A percentile compares a stretch with the other conserved stretches of the same genome.
These are phyloP conservation scores for Drosophila maculinotata DNA, from an alignment of 2,888 invertebrate species.

Conservation along the genomic window DNA sequence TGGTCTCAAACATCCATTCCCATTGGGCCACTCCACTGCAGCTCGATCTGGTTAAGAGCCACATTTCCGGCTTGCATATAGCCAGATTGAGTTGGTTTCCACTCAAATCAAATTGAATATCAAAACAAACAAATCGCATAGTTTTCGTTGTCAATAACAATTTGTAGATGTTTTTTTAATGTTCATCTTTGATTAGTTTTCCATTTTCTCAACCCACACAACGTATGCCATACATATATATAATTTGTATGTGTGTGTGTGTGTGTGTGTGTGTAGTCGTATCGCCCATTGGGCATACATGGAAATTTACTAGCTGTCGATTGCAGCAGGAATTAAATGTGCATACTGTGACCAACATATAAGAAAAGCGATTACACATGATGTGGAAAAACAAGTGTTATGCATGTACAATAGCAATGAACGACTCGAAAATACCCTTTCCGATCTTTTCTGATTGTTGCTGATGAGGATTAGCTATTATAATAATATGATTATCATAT, in stretches of 20 bases:
- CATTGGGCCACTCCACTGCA: too few relatives aligned
- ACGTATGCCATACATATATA: conserved; percentile 3
- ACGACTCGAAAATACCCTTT: conserved; percentile 34
- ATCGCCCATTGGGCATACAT: conserved; percentile 53
- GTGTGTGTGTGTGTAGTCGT: conserved; percentile 15
- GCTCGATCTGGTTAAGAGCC: conserved; percentile 2
- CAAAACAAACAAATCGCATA: conserved; percentile 22
- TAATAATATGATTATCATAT: too few relatives aligned
- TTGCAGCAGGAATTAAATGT: conserved; percentile 35
- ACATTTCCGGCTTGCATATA: neutral
- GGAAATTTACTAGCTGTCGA: conserved; percentile 74
- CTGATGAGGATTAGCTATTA: too few relatives aligned
- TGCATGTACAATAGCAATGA: neutral
- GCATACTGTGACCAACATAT: conserved; percentile 51
- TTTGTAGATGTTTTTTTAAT: conserved; percentile 47
- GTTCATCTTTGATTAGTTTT: conserved; percentile 28
- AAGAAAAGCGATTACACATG: conserved; percentile 66
- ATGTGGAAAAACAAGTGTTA: conserved; percentile 41
- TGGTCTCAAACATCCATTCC: too few relatives aligned
- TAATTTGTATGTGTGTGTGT: conserved; percentile 8
- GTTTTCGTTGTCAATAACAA: conserved; percentile 57
- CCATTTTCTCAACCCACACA: conserved; percentile 30
- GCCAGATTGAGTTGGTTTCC: conserved; percentile 7
- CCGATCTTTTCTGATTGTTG: too few relatives aligned
- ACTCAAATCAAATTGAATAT: conserved; percentile 1